Percentiles rank a stretch among this genome's conserved stretches.
phyloP scores from a whole-genome alignment of 2,797 vertebrate genomes.

The Tapirus indicus region DNA sequence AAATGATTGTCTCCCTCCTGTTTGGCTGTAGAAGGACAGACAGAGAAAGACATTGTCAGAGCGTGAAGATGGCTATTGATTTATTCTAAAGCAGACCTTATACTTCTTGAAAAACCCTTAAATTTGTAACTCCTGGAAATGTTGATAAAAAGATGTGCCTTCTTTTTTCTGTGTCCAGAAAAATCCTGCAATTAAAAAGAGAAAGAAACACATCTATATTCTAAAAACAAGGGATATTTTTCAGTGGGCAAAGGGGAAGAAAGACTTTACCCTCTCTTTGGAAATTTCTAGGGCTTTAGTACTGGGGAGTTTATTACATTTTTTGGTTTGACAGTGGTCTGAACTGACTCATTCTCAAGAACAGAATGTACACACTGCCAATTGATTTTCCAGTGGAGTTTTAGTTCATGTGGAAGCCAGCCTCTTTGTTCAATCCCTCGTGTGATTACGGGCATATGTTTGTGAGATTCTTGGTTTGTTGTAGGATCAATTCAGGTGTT shows the following conservation, averaged over 20 bases:
- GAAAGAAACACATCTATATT: not conserved
- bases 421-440: not conserved
- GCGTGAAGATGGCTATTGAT: not conserved
- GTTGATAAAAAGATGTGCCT: not conserved
- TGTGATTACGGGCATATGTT: not conserved
- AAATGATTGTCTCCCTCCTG: not conserved
- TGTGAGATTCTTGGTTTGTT: not conserved
- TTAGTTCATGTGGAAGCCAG: not conserved
- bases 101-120: not conserved
- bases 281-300: not conserved
- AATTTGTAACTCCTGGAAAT: not conserved
- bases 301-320: not conserved
- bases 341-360: constrained; percentile 2
- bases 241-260: not conserved
- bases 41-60: not conserved
- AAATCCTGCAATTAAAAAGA: constrained; percentile 2
- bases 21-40: not conserved
- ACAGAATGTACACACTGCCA: not conserved
- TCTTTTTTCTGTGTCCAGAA: not conserved
- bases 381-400: not conserved
- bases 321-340: not conserved
- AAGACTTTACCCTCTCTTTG: not conserved
- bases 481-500: not conserved
- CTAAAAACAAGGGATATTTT: constrained; percentile 7
- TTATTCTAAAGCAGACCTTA: constrained; percentile 40